phyloP scores from a whole-genome alignment of 23 tunicate species.

The Ascidia mentula region DNA sequence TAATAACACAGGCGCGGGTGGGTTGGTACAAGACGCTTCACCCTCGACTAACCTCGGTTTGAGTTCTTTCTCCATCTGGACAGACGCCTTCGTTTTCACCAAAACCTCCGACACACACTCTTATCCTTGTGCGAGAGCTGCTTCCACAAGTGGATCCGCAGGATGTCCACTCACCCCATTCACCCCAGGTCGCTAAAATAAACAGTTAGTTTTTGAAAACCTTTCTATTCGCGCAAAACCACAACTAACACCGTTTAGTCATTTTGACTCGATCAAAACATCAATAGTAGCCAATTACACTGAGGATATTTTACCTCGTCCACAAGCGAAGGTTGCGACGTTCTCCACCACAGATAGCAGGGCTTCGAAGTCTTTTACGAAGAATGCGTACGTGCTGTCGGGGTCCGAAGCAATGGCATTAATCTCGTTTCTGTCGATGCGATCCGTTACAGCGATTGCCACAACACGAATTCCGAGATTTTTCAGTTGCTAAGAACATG shows the following conservation, averaged over 20 bases:
- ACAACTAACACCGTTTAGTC: neutral
- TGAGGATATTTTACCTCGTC: slow-evolving; percentile 69
- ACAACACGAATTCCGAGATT: slow-evolving; percentile 43
- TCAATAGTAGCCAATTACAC: too few species aligned
- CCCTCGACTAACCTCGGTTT: neutral
- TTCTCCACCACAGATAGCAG: slow-evolving; percentile 35
- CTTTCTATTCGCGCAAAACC: too few species aligned
- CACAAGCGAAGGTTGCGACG: slow-evolving; percentile 65
- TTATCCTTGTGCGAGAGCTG: slow-evolving; percentile 26
- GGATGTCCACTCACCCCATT: slow-evolving; percentile 49
- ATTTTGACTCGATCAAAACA: neutral
- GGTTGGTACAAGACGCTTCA: too few species aligned
- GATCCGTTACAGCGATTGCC: slow-evolving; percentile 74
- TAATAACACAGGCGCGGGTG: too few species aligned
- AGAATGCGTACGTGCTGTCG: slow-evolving; percentile 56
- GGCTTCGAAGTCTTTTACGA: slow-evolving; percentile 59
- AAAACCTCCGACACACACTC: slow-evolving; percentile 65
- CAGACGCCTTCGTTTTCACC: slow-evolving; percentile 29
- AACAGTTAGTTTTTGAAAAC: too few species aligned
- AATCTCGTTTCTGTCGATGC: slow-evolving; percentile 43
- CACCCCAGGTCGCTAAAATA: slow-evolving; percentile 37
- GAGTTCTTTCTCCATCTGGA: slow-evolving; percentile 13
- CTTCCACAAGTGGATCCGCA: slow-evolving; percentile 69
- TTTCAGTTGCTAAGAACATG: slow-evolving; percentile 61
- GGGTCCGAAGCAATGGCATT: slow-evolving; percentile 86